Evolutionary conservation across 2,797 vertebrate species (phyloP).

Genomic region (Mus caroli): DNA sequence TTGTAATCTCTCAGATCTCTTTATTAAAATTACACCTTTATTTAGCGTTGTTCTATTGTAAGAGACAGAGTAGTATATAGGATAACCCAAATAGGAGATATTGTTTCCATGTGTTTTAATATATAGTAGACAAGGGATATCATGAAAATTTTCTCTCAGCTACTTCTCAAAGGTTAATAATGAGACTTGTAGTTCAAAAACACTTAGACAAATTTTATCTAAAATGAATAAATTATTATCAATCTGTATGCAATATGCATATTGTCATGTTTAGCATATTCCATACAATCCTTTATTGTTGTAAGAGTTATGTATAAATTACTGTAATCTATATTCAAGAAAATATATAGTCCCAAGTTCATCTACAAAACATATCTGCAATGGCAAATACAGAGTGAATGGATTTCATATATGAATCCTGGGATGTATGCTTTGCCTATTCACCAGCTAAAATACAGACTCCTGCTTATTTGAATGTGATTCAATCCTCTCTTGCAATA

Average conservation of each 20-base stretch:
- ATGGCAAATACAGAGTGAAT: background rate
- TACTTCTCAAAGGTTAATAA: background rate
- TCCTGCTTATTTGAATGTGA: background rate
- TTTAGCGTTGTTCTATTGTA: constrained; percentile 15
- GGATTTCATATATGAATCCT: background rate
- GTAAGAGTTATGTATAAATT: background rate
- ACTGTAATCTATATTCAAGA: constrained; percentile 8
- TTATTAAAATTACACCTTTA: background rate
- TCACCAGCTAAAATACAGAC: background rate
- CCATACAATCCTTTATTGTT: constrained; percentile 17
- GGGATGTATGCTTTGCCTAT: background rate
- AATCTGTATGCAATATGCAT: background rate
- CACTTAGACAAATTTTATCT: background rate
- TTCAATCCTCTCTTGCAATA: background rate
- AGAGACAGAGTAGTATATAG: background rate
- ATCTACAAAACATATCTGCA: background rate
- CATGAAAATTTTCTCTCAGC: background rate
- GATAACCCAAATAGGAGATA: background rate
- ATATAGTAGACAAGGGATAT: background rate
- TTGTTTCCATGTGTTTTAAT: background rate
- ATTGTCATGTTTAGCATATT: background rate
- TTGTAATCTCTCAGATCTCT: background rate
- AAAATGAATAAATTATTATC: constrained; percentile 11
- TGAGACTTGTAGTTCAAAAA: background rate
- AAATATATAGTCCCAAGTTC: background rate